Conservation (phyloP, 1,140 invertebrate species). For the Lucilia cuprina region DNA sequence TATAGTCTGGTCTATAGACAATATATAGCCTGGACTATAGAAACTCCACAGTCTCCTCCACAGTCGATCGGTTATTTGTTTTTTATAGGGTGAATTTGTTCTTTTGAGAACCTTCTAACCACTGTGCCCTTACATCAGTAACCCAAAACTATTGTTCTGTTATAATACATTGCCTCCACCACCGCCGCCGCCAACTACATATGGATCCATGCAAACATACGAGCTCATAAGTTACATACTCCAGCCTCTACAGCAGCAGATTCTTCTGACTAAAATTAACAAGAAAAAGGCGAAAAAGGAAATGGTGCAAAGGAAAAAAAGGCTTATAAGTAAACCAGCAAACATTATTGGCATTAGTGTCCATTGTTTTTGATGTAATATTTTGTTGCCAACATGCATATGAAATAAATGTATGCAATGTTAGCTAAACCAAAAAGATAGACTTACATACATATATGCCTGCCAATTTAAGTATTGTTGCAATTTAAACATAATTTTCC, state of each 20-base stretch:
- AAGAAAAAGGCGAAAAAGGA: background rate
- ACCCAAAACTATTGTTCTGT: background rate
- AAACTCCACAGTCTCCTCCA: too few species aligned
- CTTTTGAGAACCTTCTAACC: background rate
- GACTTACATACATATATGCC: background rate
- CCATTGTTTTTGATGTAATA: constrained; percentile 26
- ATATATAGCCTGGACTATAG: too few species aligned
- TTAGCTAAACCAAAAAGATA: background rate
- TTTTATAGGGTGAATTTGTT: too few species aligned
- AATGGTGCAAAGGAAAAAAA: background rate
- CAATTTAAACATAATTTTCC: constrained; percentile 34
- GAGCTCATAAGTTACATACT: constrained; percentile 1
- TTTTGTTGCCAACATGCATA: constrained; percentile 15
- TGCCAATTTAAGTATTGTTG: constrained; percentile 28
- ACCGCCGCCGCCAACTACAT: background rate
- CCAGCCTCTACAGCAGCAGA: too few species aligned
- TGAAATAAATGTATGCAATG: constrained; percentile 4
- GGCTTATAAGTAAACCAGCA: background rate
- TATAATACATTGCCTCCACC: background rate
- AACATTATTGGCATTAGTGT: constrained; percentile 35
- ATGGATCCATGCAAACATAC: background rate
- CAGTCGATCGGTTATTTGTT: too few species aligned
- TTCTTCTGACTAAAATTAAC: too few species aligned
- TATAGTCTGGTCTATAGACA: too few species aligned
- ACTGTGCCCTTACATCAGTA: background rate